phyloP scores from a whole-genome alignment of 2,113 vertebrate species.

The Lasiurus borealis region DNA sequence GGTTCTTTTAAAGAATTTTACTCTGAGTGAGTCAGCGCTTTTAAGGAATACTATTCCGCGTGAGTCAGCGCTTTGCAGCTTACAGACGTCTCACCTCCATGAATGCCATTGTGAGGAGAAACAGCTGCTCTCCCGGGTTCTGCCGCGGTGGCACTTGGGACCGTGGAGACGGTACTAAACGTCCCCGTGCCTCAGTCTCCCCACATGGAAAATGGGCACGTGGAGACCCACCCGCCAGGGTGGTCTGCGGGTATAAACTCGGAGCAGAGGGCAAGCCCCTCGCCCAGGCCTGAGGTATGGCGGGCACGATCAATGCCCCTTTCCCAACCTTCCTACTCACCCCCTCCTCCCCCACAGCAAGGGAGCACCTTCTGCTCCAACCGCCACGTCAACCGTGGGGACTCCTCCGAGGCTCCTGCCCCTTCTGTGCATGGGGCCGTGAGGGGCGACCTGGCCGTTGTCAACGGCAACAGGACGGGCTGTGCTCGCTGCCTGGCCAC shows the following conservation, averaged over 20 bases:
- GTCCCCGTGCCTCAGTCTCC: background rate
- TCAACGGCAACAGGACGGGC: background rate
- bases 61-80: background rate
- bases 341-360: too few species aligned
- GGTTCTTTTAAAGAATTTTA: too few species aligned
- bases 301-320: too few species aligned
- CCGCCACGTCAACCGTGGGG: background rate
- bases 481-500: too few species aligned
- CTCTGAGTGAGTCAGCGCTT: too few species aligned
- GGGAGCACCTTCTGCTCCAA: background rate
- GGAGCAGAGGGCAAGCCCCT: rapidly evolving
- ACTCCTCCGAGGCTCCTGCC: background rate
- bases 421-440: rapidly evolving
- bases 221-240: background rate
- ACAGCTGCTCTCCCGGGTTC: background rate
- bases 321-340: too few species aligned
- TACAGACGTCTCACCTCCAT: rapidly evolving
- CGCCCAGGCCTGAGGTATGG: too few species aligned
- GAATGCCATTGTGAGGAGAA: rapidly evolving
- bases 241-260: background rate
- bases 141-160: background rate
- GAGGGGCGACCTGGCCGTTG: rapidly evolving
- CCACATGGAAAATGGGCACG: background rate
- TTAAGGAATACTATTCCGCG: rapidly evolving
- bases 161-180: background rate